phyloP scores from a whole-genome alignment of 2,888 invertebrate genomes.

The Ganaspis brasiliensis region DNA sequence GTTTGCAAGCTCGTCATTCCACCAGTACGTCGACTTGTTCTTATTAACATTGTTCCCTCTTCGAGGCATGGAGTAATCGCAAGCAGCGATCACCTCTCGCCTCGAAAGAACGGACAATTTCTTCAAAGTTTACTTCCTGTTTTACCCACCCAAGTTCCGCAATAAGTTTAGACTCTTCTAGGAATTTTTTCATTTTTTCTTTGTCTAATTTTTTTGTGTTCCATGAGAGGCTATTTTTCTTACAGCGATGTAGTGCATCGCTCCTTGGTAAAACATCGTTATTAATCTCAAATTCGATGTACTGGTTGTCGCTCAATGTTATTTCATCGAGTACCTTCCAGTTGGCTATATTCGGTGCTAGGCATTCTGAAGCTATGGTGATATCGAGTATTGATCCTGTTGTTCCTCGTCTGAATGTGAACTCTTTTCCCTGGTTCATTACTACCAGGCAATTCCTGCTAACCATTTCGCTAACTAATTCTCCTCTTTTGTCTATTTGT shows the following conservation, averaged over 20 bases:
- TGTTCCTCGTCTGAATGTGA: background rate
- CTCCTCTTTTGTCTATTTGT: background rate
- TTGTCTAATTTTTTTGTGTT: background rate
- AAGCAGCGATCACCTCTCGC: background rate
- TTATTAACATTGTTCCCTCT: background rate
- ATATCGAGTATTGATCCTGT: background rate
- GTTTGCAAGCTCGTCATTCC: too few relatives aligned
- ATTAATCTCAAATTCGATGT: background rate
- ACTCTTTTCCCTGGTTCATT: background rate
- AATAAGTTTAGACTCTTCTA: too few relatives aligned
- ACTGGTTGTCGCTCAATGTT: too few relatives aligned
- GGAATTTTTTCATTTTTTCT: background rate
- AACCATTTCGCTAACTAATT: background rate
- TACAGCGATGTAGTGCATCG: background rate
- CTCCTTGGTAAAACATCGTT: background rate
- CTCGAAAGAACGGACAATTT: background rate
- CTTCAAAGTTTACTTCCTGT: background rate
- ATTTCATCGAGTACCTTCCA: background rate
- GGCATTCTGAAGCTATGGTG: background rate
- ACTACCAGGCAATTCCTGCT: background rate
- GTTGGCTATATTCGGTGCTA: too few relatives aligned
- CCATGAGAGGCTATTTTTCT: background rate
- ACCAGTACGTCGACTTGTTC: background rate
- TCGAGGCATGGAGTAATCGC: constrained; percentile 1
- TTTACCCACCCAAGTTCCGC: too few relatives aligned